These are phyloP conservation scores for Triplophysa yarkandensis DNA, from an alignment of 2,797 vertebrate species.

Conservation along the genomic window DNA sequence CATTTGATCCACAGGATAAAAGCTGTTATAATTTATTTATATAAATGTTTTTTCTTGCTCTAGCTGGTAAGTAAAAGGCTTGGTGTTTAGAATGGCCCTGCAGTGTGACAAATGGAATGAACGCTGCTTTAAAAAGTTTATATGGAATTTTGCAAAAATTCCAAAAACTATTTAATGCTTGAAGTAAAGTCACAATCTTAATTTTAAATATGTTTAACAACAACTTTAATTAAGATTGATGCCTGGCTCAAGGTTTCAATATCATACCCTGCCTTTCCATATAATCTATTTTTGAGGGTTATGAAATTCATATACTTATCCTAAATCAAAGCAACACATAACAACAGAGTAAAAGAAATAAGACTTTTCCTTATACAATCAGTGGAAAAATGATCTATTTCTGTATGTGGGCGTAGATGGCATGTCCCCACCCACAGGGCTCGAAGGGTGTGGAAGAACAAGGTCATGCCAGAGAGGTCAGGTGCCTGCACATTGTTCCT, in stretches of 20 bases:
- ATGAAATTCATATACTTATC: background rate
- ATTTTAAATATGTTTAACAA: background rate
- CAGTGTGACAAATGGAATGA: background rate
- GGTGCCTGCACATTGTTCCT: constrained; percentile 86
- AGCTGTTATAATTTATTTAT: constrained; percentile 70
- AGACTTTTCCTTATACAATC: constrained; percentile 27
- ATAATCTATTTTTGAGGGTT: background rate
- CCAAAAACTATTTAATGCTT: no score
- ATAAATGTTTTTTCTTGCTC: constrained; percentile 23
- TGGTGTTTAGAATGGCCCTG: background rate
- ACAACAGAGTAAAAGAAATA: constrained; percentile 31
- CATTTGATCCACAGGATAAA: constrained; percentile 84
- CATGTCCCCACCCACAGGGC: constrained; percentile 50
- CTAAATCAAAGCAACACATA: constrained; percentile 8
- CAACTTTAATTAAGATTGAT: background rate
- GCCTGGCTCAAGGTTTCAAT: background rate
- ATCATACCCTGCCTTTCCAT: background rate
- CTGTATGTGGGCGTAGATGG: constrained; percentile 57
- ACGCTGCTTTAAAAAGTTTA: no score
- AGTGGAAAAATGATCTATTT: constrained; percentile 56
- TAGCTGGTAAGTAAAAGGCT: constrained; percentile 27
- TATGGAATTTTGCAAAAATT: no score
- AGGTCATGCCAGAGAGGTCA: constrained; percentile 85
- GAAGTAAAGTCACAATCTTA: no score
- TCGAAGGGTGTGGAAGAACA: constrained; percentile 85